Conservation (phyloP, 2,113 vertebrate genomes). For the Lynx canadensis region DNA sequence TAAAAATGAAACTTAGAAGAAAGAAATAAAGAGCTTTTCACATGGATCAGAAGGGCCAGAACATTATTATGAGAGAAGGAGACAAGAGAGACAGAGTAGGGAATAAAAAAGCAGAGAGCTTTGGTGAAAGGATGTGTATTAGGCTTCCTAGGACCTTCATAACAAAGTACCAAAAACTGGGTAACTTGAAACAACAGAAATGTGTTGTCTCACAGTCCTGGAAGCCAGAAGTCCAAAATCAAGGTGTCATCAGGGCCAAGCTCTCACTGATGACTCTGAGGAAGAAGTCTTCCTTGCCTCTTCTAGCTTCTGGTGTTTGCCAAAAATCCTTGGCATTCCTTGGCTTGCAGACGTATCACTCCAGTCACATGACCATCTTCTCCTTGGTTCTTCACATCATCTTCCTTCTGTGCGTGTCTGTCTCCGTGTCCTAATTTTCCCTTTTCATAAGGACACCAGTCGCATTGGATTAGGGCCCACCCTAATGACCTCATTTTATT, state of each 20-base stretch:
- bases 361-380: neutral
- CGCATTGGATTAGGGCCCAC: neutral
- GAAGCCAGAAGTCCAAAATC: neutral
- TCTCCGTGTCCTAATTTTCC: neutral
- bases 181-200: neutral
- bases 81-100: neutral
- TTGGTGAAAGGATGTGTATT: neutral
- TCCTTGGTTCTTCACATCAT: neutral
- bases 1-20: constrained; percentile 43
- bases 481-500: neutral
- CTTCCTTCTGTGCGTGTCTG: neutral
- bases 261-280: too few relatives aligned
- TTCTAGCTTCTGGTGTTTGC: neutral
- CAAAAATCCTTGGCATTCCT: neutral
- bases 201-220: neutral
- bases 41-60: neutral
- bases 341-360: neutral
- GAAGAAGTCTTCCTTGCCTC: neutral
- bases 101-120: neutral
- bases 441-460: constrained; percentile 9
- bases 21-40: constrained; percentile 19
- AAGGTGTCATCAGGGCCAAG: neutral
- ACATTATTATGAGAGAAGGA: neutral
- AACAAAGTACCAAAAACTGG: neutral
- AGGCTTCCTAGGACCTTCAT: neutral